Conservation (phyloP, 2,888 invertebrate genomes). For the Cinara cedri region DNA sequence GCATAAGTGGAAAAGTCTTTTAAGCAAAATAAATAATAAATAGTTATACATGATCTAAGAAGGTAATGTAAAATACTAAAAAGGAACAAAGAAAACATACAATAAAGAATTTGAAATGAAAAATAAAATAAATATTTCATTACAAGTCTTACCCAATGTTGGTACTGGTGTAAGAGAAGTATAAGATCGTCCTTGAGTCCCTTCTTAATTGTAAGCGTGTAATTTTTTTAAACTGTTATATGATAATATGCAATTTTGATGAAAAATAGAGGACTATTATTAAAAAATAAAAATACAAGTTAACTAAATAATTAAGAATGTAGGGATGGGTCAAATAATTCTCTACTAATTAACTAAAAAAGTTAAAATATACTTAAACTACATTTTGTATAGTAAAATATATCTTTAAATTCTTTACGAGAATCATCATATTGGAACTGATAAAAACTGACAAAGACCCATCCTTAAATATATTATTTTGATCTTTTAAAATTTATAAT, state of each 20-base stretch:
- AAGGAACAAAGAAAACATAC: conserved; percentile 8
- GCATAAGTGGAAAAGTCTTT: neutral
- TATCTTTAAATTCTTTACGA: too few relatives aligned
- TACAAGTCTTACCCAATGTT: conserved; percentile 60
- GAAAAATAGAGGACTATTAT: conserved; percentile 36
- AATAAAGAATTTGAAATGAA: conserved; percentile 6
- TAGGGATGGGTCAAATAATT: too few relatives aligned
- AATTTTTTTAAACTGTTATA: conserved; percentile 47
- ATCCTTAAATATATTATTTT: neutral
- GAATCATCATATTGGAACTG: too few relatives aligned
- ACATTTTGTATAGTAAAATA: too few relatives aligned
- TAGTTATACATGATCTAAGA: neutral
- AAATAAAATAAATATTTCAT: conserved; percentile 16
- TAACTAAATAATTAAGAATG: too few relatives aligned
- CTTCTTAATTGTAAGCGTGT: conserved; percentile 59
- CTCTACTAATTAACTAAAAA: too few relatives aligned
- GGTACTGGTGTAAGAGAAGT: conserved; percentile 66
- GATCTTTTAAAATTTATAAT: neutral
- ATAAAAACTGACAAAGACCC: too few relatives aligned
- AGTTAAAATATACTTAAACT: too few relatives aligned
- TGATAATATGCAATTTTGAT: conserved; percentile 31
- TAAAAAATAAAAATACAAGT: neutral
- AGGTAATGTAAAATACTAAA: neutral
- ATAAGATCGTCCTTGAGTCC: conserved; percentile 66
- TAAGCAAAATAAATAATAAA: conserved; percentile 22